Evolutionary conservation across 2,888 invertebrate genomes (phyloP).

Genomic region (Acanthosepion esculentum): DNA sequence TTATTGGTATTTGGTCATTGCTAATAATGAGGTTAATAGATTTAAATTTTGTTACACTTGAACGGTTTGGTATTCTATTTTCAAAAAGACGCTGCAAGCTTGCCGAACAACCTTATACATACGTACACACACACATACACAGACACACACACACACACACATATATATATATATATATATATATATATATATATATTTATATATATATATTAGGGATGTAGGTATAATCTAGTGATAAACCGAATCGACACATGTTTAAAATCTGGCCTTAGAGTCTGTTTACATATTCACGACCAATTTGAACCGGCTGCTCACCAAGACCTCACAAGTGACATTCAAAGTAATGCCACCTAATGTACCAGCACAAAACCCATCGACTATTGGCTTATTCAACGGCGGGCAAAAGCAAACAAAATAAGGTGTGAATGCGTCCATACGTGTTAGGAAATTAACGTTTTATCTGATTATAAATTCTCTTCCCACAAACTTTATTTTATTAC

Average conservation of each 20-base stretch:
- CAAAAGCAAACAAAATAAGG: not conserved
- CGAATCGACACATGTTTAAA: constrained; percentile 4
- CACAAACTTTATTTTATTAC: too few relatives aligned
- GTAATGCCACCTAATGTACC: not conserved
- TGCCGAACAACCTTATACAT: too few relatives aligned
- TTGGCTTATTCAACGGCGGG: not conserved
- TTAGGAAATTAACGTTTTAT: too few relatives aligned
- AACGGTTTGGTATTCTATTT: too few relatives aligned
- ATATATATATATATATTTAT: not conserved
- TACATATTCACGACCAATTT: not conserved
- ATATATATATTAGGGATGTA: not conserved
- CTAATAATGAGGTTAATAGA: too few relatives aligned
- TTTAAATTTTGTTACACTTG: too few relatives aligned
- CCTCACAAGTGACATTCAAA: not conserved
- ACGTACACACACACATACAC: not conserved
- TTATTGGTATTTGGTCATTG: too few relatives aligned
- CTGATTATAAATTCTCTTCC: too few relatives aligned
- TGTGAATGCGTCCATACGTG: not conserved
- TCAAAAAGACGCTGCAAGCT: too few relatives aligned
- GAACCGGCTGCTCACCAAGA: not conserved
- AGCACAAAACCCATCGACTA: not conserved
- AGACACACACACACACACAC: not conserved
- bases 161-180: not conserved
- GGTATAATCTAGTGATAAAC: not conserved
- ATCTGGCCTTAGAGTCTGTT: not conserved